Evolutionary conservation across 2,888 invertebrate species (phyloP).

Genomic region (Ormyrus nitidulus): DNA sequence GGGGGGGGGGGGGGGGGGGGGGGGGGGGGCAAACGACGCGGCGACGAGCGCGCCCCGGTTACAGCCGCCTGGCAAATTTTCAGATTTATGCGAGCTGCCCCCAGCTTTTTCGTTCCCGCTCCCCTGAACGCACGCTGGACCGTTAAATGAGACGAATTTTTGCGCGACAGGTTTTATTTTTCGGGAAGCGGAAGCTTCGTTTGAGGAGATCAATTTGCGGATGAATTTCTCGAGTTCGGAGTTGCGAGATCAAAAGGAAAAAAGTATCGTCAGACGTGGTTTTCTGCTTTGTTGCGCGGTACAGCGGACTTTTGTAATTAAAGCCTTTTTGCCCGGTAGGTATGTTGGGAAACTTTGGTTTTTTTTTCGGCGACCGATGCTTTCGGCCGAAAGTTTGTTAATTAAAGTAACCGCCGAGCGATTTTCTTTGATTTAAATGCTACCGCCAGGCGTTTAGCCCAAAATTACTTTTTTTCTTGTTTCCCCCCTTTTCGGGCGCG

Average conservation of each 20-base stretch:
- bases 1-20: no score
- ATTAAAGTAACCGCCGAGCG: constrained; percentile 4
- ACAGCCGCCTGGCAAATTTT: neutral
- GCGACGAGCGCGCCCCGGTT: neutral
- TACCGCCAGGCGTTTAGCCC: no score
- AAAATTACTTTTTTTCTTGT: no score
- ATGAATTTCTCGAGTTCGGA: no score
- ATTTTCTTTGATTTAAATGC: neutral
- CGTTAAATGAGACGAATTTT: no score
- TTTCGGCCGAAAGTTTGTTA: constrained; percentile 23
- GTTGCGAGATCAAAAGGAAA: no score
- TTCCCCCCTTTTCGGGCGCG: no score
- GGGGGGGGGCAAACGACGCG: neutral
- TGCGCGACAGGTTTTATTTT: constrained; percentile 4
- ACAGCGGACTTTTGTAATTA: constrained; percentile 31
- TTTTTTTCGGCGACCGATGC: neutral
- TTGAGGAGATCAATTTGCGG: neutral
- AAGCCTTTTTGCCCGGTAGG: constrained; percentile 15
- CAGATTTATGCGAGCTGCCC: neutral
- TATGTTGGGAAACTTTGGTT: neutral
- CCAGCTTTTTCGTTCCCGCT: neutral
- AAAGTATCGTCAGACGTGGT: no score
- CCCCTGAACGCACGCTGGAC: neutral
- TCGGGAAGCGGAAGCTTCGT: neutral
- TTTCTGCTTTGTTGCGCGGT: no score